phyloP scores from a whole-genome alignment of 2,113 vertebrate genomes.

The Tyto alba region DNA sequence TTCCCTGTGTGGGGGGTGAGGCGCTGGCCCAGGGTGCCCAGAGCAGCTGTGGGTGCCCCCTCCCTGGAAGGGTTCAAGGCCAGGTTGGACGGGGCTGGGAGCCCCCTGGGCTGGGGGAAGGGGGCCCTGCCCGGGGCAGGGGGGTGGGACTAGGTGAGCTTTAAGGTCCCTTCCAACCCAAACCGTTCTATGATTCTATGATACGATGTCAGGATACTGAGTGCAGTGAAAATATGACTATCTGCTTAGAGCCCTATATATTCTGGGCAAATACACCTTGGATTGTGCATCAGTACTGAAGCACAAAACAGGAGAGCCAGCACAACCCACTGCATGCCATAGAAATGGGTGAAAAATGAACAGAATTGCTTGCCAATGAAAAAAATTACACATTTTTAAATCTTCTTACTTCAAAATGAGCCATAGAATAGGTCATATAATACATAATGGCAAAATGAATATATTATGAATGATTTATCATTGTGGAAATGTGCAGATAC shows the following conservation, averaged over 20 bases:
- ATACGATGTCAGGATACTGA: not conserved
- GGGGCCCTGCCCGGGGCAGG: no score
- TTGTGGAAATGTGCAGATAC: conserved; percentile 64
- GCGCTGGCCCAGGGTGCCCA: no score
- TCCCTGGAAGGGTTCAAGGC: no score
- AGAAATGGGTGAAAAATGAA: not conserved
- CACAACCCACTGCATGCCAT: not conserved
- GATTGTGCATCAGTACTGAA: not conserved
- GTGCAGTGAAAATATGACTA: not conserved
- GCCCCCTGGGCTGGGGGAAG: no score
- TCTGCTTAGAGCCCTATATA: not conserved
- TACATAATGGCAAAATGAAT: conserved; percentile 60
- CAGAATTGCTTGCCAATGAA: conserved; percentile 29
- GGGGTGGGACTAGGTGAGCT: no score
- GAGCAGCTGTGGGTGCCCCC: no score
- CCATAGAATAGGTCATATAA: conserved; percentile 61
- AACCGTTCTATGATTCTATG: no score
- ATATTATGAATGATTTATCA: conserved; percentile 72
- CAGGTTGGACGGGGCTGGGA: no score
- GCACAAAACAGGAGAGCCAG: not conserved
- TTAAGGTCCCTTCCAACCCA: no score
- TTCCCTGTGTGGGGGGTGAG: no score
- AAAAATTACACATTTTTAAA: conserved; percentile 62
- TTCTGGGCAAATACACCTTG: not conserved
- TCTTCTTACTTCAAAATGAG: conserved; percentile 66